Base-by-base conservation (phyloP, 1,140 invertebrate species). In the Bombus balteatus region DNA sequence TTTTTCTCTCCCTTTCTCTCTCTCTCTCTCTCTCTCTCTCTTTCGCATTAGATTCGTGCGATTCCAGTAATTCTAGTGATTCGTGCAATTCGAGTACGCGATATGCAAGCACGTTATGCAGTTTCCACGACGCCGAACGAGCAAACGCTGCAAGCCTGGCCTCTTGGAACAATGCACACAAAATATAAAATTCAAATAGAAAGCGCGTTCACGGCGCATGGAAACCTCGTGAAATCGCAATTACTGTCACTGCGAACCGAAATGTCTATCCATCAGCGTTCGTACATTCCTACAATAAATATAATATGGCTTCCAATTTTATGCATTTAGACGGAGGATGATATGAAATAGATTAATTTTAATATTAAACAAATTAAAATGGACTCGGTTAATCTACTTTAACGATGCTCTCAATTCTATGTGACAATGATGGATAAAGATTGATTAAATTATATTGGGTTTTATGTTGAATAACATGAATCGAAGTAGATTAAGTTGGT, bases 141-240 rank as follows among this genome's bases (percentile, higher is more conserved):
- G 47, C 71, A 66, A n/a, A n/a, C 57, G 37, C 57, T 41, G 76
- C 34, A 59, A 65, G 37, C n/a, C 79, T 79, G 74, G 34, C 73
- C 65, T 85, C 71, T 62, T 74, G 76, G 81, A 81, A 89, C 84
- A 87, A 85, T 88, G 81, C 75, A 79, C 66, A 70, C 32, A 41
- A 79, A 86, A 90, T 88, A 88, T 88, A 91, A 91, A 91, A 90
- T 89, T 81, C 70, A 87, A 88, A 91, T 91, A 62, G 81, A 83
- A 87, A 87, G 84, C 47, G 68, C 78, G 41, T 82, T 83, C 78
- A n/a, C 73, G 73, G 72, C n/a, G 70, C 47, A 53, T 34, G 73
- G 66, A 65, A 47, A 66, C 37, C 81, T 80, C 81, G 70, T 87
- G 78, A 91, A 91, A 91, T 74, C 62, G 39, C 84, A 62, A 90